phyloP scores from a whole-genome alignment of 2,888 invertebrate genomes.

The Endomychus coccineus region DNA sequence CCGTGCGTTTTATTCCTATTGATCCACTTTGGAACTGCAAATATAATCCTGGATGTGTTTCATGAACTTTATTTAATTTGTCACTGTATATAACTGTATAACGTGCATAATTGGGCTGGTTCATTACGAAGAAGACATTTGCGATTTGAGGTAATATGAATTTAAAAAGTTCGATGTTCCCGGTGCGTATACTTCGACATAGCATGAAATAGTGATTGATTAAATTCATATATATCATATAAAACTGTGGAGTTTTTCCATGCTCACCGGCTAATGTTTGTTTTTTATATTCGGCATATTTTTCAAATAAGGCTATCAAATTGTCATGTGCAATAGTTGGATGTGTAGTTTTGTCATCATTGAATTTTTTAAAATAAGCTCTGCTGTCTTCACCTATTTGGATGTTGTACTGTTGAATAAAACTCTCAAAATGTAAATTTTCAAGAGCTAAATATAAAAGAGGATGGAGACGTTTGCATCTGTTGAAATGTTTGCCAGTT shows the following conservation, averaged over 20 bases:
- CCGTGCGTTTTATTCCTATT: conserved; percentile 27
- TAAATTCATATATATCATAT: conserved; percentile 18
- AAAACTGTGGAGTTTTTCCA: conserved; percentile 24
- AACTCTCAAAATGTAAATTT: conserved; percentile 19
- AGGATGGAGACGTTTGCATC: conserved; percentile 28
- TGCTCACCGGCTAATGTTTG: conserved; percentile 15
- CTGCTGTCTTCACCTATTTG: no score
- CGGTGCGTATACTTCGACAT: conserved; percentile 21
- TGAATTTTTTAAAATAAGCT: no score
- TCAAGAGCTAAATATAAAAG: conserved; percentile 21
- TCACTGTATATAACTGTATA: conserved; percentile 14
- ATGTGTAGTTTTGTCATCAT: no score
- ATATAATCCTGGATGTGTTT: conserved; percentile 21
- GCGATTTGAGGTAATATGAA: conserved; percentile 23
- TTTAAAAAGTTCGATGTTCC: conserved; percentile 28
- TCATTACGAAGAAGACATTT: conserved; percentile 24
- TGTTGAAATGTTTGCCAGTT: conserved; percentile 29
- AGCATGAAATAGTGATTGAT: conserved; percentile 16
- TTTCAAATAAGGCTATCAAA: not conserved
- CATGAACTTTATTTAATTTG: conserved; percentile 23
- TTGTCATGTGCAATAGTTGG: not conserved
- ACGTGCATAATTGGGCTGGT: conserved; percentile 26
- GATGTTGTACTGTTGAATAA: no score
- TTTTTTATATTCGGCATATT: conserved; percentile 6
- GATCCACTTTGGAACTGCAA: conserved; percentile 19